These are phyloP conservation scores for Sminthurinus aureus DNA, from an alignment of 2,888 invertebrate species.

Conservation along the genomic window DNA sequence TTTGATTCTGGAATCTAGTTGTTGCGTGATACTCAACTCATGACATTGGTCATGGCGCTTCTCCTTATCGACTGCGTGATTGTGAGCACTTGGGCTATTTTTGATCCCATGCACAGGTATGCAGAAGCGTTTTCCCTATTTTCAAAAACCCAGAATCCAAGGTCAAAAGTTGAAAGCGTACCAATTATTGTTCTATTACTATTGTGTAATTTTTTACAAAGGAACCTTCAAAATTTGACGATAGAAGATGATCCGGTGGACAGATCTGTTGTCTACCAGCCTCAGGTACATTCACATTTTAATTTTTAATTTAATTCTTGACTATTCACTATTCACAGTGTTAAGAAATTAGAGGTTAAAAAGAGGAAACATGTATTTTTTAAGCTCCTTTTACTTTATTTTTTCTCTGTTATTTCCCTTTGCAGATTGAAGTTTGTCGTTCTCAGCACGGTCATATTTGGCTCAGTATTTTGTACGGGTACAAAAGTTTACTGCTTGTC, in stretches of 20 bases:
- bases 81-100: constrained; percentile 81
- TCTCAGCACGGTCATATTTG: constrained; percentile 88
- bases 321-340: too few relatives aligned
- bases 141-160: too few relatives aligned
- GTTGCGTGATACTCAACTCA: constrained; percentile 87
- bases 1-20: constrained; percentile 65
- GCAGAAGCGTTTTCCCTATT: background rate
- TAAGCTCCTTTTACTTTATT: background rate
- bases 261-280: constrained; percentile 83
- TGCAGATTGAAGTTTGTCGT: constrained; percentile 85
- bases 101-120: constrained; percentile 81
- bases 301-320: background rate
- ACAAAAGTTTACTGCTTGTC: constrained; percentile 85
- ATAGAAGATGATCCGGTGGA: constrained; percentile 78
- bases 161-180: too few relatives aligned
- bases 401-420: background rate
- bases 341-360: background rate
- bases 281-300: constrained; percentile 73
- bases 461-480: constrained; percentile 88
- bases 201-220: constrained; percentile 48
- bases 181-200: background rate
- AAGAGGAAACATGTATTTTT: background rate
- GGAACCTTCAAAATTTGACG: constrained; percentile 82
- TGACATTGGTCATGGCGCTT: constrained; percentile 82
- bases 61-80: constrained; percentile 83